Conservation (phyloP, 53 echinoderm and acorn worm species). For the Actinopyga echinites region DNA sequence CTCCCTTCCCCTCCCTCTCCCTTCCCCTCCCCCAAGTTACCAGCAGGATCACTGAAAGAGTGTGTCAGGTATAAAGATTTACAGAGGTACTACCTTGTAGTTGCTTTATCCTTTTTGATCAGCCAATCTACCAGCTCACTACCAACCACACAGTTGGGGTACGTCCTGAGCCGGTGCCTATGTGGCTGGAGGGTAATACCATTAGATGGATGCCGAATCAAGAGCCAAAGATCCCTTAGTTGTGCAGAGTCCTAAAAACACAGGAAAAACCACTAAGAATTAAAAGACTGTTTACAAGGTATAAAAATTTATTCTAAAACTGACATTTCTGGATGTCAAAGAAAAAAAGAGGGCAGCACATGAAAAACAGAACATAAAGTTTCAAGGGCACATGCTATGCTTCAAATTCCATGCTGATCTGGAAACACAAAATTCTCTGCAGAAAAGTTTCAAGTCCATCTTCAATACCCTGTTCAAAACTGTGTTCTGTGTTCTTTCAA, state of each 20-base stretch:
- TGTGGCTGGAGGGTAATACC: slow-evolving; percentile 92
- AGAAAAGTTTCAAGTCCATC: too few relatives aligned
- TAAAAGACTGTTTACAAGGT: too few relatives aligned
- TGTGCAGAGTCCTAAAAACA: slow-evolving; percentile 80
- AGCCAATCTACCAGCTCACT: slow-evolving; percentile 96
- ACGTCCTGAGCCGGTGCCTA: slow-evolving; percentile 85
- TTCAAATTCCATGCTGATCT: too few relatives aligned
- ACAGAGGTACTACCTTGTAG: slow-evolving; percentile 56
- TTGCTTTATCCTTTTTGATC: slow-evolving; percentile 80
- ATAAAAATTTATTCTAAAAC: neutral
- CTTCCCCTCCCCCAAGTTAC: too few relatives aligned
- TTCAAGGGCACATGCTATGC: too few relatives aligned
- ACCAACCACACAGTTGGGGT: slow-evolving; percentile 88
- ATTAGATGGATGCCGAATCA: slow-evolving; percentile 83
- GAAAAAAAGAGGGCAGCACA: neutral
- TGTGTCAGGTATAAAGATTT: too few relatives aligned
- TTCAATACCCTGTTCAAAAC: too few relatives aligned
- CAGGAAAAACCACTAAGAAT: neutral
- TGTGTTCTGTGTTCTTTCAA: too few relatives aligned
- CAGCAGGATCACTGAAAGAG: too few relatives aligned
- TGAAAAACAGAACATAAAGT: too few relatives aligned
- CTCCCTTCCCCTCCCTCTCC: too few relatives aligned
- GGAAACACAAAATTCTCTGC: too few relatives aligned
- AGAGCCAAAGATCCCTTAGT: slow-evolving; percentile 80
- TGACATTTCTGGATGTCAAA: neutral